phyloP scores from a whole-genome alignment of 2,113 vertebrate species.

The Corynorhinus townsendii region DNA sequence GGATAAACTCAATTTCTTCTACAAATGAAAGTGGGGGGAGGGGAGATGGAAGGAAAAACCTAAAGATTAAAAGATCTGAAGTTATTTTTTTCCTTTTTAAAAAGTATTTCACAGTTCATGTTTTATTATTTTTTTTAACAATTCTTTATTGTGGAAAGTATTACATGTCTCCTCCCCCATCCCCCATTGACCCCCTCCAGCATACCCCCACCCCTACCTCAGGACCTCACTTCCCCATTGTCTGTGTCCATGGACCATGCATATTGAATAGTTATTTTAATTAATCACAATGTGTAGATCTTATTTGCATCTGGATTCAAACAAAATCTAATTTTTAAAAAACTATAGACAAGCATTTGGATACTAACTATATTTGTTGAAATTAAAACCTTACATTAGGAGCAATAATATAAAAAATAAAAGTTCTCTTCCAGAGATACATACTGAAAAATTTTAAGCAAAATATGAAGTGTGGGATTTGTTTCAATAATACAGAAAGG shows the following conservation, averaged over 20 bases:
- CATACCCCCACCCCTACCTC: too few relatives aligned
- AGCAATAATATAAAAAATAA: neutral
- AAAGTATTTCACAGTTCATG: too few relatives aligned
- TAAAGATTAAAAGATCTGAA: neutral
- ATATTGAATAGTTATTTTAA: neutral
- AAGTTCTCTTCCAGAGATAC: neutral
- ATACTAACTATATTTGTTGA: neutral
- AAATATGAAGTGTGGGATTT: neutral
- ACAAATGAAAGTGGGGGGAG: neutral
- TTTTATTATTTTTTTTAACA: too few relatives aligned
- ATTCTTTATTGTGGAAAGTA: too few relatives aligned
- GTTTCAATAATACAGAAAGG: neutral
- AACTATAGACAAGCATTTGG: neutral
- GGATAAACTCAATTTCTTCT: neutral
- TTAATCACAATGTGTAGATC: neutral
- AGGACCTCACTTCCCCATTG: too few relatives aligned
- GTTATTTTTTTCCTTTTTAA: too few relatives aligned
- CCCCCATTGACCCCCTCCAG: too few relatives aligned
- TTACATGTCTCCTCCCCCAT: too few relatives aligned
- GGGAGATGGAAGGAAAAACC: neutral
- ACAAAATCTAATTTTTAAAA: neutral
- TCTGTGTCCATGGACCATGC: too few relatives aligned
- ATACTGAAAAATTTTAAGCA: neutral
- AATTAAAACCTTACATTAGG: neutral
- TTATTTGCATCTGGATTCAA: conserved; percentile 31